These are phyloP conservation scores for Rhynchophorus ferrugineus DNA, from an alignment of 1,140 invertebrate species.

Conservation along the genomic window DNA sequence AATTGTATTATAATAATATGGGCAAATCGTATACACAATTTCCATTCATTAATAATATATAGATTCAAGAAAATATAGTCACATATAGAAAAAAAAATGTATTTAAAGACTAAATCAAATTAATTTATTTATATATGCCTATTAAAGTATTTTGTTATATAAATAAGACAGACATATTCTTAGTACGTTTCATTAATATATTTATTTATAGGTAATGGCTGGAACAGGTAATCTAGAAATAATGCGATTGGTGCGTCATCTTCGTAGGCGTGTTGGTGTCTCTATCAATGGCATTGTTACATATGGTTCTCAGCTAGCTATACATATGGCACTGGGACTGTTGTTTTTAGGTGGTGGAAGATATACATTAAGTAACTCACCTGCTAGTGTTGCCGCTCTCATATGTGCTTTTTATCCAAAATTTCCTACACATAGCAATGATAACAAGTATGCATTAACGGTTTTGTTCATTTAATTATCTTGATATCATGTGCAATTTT, in stretches of 20 bases:
- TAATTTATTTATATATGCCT: slow-evolving; percentile 2
- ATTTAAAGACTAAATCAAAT: no score
- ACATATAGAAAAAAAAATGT: no score
- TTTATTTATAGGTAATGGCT: slow-evolving; percentile 68
- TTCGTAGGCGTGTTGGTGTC: slow-evolving; percentile 65
- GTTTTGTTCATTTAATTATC: background rate
- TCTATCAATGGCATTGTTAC: slow-evolving; percentile 59
- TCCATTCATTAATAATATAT: no score
- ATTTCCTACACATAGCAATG: slow-evolving; percentile 92
- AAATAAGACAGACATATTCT: no score
- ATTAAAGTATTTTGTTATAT: no score
- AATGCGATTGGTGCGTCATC: slow-evolving; percentile 74
- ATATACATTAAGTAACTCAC: slow-evolving; percentile 77
- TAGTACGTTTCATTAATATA: no score
- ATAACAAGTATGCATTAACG: slow-evolving; percentile 66
- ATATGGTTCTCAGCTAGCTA: slow-evolving; percentile 90
- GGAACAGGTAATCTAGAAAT: slow-evolving; percentile 87
- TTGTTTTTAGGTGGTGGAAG: slow-evolving; percentile 90
- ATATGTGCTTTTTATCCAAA: slow-evolving; percentile 93
- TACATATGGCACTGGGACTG: slow-evolving; percentile 87
- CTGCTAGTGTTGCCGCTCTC: slow-evolving; percentile 77
- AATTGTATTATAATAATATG: slow-evolving; percentile 1
- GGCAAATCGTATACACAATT: no score
- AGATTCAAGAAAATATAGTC: no score
- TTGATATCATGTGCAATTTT: background rate